Percentiles rank a stretch among this genome's conserved stretches.
These are phyloP conservation scores for Scolopax bukidnonensis DNA, from an alignment of 2,797 vertebrate species.

Conservation along the genomic window DNA sequence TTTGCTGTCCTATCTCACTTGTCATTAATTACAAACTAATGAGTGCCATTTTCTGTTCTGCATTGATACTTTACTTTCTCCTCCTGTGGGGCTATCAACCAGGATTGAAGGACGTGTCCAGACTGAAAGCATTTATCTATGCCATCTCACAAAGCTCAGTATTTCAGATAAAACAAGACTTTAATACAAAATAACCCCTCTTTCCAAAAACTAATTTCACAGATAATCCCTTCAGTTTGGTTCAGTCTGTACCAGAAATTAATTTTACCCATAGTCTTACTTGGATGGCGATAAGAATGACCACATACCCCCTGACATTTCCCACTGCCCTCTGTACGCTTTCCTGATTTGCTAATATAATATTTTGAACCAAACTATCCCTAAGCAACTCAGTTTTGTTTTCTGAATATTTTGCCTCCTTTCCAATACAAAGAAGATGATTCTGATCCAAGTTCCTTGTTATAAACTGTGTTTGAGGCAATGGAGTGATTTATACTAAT, in stretches of 20 bases:
- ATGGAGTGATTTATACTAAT: neutral
- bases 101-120: conserved; percentile 5
- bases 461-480: neutral
- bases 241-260: neutral
- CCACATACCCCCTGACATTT: neutral
- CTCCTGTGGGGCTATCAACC: conserved; percentile 39
- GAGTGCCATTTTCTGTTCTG: conserved; percentile 50
- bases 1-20: conserved; percentile 64
- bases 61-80: conserved; percentile 48
- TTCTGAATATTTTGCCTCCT: neutral
- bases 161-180: conserved; percentile 34
- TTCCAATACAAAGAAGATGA: neutral
- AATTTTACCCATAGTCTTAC: neutral
- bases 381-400: neutral
- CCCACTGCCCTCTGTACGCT: neutral
- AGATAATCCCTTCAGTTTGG: neutral
- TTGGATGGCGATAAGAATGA: neutral
- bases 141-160: neutral
- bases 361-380: neutral
- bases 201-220: conserved; percentile 32
- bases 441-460: neutral
- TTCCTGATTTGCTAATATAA: neutral
- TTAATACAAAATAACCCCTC: neutral
- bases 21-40: conserved; percentile 65
- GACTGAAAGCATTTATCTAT: conserved; percentile 42